A percentile compares a stretch with the other conserved stretches of the same genome.
Evolutionary conservation across 2,797 vertebrate genomes (phyloP).

Genomic region (Halcyon smyrnensis): DNA sequence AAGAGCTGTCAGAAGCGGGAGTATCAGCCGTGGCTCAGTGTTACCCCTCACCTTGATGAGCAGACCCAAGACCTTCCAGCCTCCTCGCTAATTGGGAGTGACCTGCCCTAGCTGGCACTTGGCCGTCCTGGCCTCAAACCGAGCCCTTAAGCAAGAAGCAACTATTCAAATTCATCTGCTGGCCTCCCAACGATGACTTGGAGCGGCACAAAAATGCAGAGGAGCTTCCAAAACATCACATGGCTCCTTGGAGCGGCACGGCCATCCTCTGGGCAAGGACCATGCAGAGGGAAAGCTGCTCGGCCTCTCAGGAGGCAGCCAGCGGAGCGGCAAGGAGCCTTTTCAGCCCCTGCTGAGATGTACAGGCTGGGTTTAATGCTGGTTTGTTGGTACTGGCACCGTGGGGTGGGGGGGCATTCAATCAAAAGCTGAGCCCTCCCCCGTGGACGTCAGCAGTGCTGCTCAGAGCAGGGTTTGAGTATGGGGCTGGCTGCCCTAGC

Average conservation of each 20-base stretch:
- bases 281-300: background rate
- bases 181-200: background rate
- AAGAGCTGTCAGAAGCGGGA: background rate
- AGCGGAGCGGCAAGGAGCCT: accelerated
- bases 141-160: slow-evolving; percentile 23
- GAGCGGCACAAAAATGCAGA: slow-evolving; percentile 47
- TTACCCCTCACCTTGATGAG: background rate
- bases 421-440: background rate
- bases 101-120: slow-evolving; percentile 5
- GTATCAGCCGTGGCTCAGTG: background rate
- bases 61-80: background rate
- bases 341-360: background rate
- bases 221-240: slow-evolving; percentile 57
- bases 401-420: background rate
- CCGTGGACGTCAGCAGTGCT: background rate
- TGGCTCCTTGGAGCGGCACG: background rate
- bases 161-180: background rate
- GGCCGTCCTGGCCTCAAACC: background rate
- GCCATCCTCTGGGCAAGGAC: background rate
- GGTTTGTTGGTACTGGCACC: background rate
- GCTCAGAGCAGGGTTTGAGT: background rate
- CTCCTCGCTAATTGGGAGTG: background rate
- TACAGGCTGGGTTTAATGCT: background rate
- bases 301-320: background rate
- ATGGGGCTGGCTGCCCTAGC: background rate